Conservation (phyloP, 2,113 vertebrate genomes). For the Eudorcas thomsonii region DNA sequence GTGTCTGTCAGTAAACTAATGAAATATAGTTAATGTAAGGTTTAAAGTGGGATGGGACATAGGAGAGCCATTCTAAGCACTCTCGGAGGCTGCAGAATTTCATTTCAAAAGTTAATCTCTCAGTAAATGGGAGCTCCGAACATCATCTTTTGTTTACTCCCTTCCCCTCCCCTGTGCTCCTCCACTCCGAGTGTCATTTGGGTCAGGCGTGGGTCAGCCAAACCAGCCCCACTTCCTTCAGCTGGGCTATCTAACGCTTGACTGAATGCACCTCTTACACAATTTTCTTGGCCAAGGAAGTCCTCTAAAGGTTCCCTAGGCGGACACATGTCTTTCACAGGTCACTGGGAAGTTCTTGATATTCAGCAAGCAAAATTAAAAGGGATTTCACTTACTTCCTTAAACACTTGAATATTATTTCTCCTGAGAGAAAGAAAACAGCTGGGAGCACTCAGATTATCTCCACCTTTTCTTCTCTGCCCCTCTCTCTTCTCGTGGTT, state of each 20-base stretch:
- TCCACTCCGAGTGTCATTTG: not conserved
- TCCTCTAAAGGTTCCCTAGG: not conserved
- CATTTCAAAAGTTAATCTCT: not conserved
- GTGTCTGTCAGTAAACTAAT: not conserved
- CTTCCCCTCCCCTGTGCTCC: not conserved
- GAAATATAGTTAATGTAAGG: not conserved
- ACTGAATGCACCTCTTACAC: not conserved
- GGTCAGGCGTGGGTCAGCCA: not conserved
- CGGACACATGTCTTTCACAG: not conserved
- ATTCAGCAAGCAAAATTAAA: not conserved
- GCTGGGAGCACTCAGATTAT: not conserved
- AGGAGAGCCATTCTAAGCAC: not conserved
- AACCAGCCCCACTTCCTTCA: not conserved
- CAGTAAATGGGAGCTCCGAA: not conserved
- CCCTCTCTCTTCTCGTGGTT: not conserved
- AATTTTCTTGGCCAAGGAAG: conserved; percentile 10
- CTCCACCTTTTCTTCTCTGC: not conserved
- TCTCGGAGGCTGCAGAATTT: not conserved
- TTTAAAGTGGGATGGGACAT: not conserved
- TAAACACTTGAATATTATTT: not conserved
- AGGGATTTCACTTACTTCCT: not conserved
- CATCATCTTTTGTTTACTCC: not conserved
- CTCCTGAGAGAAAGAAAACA: not conserved
- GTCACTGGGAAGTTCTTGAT: not conserved
- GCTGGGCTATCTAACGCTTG: not conserved